A percentile compares a stretch with the other conserved stretches of the same genome.
These are phyloP conservation scores for Drosophila paranaensis DNA, from an alignment of 2,888 invertebrate genomes.

Conservation along the genomic window DNA sequence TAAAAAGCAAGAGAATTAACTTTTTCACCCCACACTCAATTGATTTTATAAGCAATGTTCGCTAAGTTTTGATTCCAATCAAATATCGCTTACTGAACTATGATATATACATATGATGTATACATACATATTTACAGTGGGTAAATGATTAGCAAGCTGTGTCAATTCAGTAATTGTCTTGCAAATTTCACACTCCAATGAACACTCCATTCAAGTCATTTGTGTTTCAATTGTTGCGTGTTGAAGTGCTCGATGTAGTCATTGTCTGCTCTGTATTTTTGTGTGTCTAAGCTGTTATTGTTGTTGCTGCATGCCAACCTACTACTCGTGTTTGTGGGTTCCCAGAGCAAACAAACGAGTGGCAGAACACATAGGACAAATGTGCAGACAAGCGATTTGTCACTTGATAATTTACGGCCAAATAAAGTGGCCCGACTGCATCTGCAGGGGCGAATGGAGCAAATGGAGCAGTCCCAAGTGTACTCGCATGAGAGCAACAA, in stretches of 20 bases:
- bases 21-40: neutral
- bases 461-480: neutral
- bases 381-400: slow-evolving; percentile 72
- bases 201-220: slow-evolving; percentile 4
- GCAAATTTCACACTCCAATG: neutral
- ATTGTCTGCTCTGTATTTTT: neutral
- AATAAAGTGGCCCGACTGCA: slow-evolving; percentile 31
- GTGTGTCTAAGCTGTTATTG: neutral
- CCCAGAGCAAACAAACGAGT: slow-evolving; percentile 62
- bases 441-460: neutral
- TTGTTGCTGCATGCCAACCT: slow-evolving; percentile 21
- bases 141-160: slow-evolving; percentile 2
- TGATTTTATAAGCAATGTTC: no score
- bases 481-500: slow-evolving; percentile 19
- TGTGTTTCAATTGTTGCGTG: slow-evolving; percentile 56
- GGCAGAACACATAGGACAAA: slow-evolving; percentile 51
- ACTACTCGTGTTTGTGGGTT: slow-evolving; percentile 54
- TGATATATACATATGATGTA: neutral
- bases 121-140: no score
- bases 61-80: neutral
- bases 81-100: neutral
- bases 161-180: slow-evolving; percentile 38
- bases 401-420: slow-evolving; percentile 64
- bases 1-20: neutral
- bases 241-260: slow-evolving; percentile 22